Percentiles rank a stretch among this genome's conserved stretches.
Conservation (phyloP, 2,113 vertebrate genomes). For the Psilopogon haemacephalus region DNA sequence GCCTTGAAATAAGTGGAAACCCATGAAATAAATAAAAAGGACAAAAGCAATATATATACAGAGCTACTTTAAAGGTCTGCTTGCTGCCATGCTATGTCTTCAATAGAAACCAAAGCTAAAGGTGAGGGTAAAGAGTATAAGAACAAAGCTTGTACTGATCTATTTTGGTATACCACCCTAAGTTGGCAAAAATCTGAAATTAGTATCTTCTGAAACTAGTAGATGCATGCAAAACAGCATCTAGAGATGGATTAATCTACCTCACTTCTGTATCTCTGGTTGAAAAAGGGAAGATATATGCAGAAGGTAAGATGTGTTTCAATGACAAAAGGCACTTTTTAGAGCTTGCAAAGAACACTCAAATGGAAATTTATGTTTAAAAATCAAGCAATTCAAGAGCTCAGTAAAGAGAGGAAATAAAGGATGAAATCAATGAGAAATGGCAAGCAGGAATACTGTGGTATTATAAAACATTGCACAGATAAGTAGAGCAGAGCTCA, state of each 20-base stretch:
- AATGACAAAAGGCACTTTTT: neutral
- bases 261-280: rapidly evolving
- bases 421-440: neutral
- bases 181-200: neutral
- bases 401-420: neutral
- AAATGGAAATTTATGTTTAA: neutral
- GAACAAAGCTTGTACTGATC: neutral
- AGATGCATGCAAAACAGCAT: neutral
- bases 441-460: neutral
- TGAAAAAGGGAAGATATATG: neutral
- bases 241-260: neutral
- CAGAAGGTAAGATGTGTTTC: neutral
- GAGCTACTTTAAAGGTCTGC: neutral
- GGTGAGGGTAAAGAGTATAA: neutral
- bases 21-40: neutral
- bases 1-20: neutral
- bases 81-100: neutral
- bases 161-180: neutral
- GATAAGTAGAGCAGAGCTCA: neutral
- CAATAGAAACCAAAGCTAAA: neutral
- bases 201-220: neutral
- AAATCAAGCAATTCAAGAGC: neutral
- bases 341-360: neutral
- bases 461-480: neutral
- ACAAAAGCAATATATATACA: neutral